Base-by-base conservation (phyloP, 2,888 invertebrate species). In the Myathropa florea region DNA sequence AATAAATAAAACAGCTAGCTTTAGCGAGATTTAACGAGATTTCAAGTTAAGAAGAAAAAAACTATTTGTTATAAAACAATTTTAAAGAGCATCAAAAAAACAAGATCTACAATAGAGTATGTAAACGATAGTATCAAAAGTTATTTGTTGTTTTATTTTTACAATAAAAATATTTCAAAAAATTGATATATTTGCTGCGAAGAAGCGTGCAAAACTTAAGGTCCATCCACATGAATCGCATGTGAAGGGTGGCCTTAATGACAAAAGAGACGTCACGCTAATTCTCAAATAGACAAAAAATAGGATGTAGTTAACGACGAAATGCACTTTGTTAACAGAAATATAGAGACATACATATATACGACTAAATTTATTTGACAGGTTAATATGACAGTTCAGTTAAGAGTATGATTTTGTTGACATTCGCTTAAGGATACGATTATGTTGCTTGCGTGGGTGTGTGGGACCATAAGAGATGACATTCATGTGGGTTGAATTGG, bases 11-110 rank as follows among this genome's bases (percentile, higher is more conserved):
- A 65, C 53, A 55, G 23, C 60, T 78, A 77, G 73, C 70, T 68
- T 86, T 63, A 89, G 89, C 89, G 89, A 89, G 88, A 89, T 88
- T 89, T 85, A 73, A 89, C 89, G 90, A 90, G 90, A 89, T 89
- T 88, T 88, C 53, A 60, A 86, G 63, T 83, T 79, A 70, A 30
- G 78, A 71, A 73, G 70, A 21, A 60, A 71, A 65, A 39, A 78
- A 53, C 12, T 57, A 76, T 36, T 67, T 72, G 30, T 65, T 83
- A 21, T 28, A 55, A 18, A 68, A 36, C 65, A 39, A 64, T 59
- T 67, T 81, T 72, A 82, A 78, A 86, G 83, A 86, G 78, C 83
- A 83, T 83, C 72, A 61, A 83, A 83, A 86, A 83, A 39, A 46
- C 46, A 46, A 18, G 46, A 83, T 86, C 70, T 86, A 86, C 78